Evolutionary conservation across 64 coral and sea anemone species (phyloP).

Genomic region (Montipora sp.): DNA sequence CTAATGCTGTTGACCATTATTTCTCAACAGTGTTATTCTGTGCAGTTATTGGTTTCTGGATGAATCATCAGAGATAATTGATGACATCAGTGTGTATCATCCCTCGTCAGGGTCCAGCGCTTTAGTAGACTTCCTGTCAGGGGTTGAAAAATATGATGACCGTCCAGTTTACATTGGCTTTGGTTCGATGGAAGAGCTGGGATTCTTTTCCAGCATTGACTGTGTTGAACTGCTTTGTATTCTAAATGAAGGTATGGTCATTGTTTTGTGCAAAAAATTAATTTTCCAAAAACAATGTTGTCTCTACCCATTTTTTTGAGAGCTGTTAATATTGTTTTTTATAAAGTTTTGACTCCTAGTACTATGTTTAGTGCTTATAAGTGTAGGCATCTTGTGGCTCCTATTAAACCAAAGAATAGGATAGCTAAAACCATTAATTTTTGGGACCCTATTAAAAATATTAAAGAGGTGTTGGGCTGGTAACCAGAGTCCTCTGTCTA

Average conservation of each 20-base stretch:
- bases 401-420: too few relatives aligned
- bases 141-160: constrained; percentile 46
- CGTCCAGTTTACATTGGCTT: constrained; percentile 87
- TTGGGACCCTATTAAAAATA: too few relatives aligned
- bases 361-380: too few relatives aligned
- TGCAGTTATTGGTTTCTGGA: constrained; percentile 88
- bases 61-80: constrained; percentile 54
- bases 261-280: not conserved
- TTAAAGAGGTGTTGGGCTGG: too few relatives aligned
- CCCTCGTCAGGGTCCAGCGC: constrained; percentile 52
- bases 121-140: constrained; percentile 63
- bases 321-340: too few relatives aligned
- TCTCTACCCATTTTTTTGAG: not conserved
- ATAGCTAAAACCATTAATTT: too few relatives aligned
- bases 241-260: constrained; percentile 76
- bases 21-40: constrained; percentile 54
- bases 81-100: constrained; percentile 71
- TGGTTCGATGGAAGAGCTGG: constrained; percentile 93
- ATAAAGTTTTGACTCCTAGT: too few relatives aligned
- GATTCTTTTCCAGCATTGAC: constrained; percentile 89
- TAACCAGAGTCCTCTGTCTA: too few relatives aligned
- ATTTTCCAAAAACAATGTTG: not conserved
- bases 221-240: constrained; percentile 79
- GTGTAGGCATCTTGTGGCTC: too few relatives aligned
- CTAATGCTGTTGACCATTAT: not conserved